Evolutionary conservation across 2,888 invertebrate species (phyloP).

Genomic region (Cephus pygmeus): DNA sequence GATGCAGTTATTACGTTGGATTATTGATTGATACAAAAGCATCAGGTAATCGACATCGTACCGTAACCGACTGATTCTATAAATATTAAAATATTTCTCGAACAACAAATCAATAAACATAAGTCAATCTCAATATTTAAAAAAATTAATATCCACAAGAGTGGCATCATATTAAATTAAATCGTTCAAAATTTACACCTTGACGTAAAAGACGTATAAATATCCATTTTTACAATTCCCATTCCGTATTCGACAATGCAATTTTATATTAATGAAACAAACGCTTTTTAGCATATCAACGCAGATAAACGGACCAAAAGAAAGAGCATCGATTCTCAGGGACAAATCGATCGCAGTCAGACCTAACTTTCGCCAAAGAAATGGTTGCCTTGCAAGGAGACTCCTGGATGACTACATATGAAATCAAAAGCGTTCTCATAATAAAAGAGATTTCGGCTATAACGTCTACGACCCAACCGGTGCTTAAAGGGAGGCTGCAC

Average conservation of each 20-base stretch:
- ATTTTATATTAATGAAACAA: not conserved
- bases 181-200: not conserved
- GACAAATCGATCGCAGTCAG: not conserved
- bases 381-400: not conserved
- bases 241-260: too few species aligned
- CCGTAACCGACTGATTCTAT: not conserved
- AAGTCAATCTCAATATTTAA: not conserved
- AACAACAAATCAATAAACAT: not conserved
- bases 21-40: not conserved
- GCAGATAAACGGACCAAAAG: not conserved
- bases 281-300: not conserved
- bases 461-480: not conserved
- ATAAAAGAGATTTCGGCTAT: not conserved
- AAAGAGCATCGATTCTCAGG: not conserved
- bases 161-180: not conserved
- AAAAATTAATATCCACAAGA: not conserved
- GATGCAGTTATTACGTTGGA: not conserved
- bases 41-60: not conserved
- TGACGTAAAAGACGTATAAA: not conserved
- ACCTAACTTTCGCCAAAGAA: not conserved
- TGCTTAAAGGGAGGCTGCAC: not conserved
- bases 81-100: not conserved
- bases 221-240: not conserved
- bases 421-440: not conserved
- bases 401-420: not conserved